Conservation (phyloP, 64 coral and sea anemone genomes). For the Stichodactyla mertensii region DNA sequence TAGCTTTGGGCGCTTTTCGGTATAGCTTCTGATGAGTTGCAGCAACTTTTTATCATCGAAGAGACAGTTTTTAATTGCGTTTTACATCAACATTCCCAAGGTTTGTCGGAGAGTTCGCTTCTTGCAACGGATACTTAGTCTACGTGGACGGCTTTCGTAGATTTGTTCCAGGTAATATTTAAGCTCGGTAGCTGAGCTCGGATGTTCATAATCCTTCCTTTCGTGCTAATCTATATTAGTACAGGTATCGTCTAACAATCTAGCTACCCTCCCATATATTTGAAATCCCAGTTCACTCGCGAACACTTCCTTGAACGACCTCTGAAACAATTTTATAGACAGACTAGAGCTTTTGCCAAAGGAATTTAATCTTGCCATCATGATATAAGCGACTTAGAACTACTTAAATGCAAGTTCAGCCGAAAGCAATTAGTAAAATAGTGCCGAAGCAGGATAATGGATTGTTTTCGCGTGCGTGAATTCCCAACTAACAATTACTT, state of each 20-base stretch:
- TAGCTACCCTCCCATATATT: background rate
- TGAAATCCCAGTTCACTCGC: background rate
- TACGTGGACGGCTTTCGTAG: background rate
- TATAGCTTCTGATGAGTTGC: too few species aligned
- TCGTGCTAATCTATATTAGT: background rate
- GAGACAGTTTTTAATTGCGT: background rate
- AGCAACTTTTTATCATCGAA: too few species aligned
- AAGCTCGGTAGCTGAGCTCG: background rate
- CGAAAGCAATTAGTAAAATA: too few species aligned
- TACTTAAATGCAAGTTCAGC: too few species aligned
- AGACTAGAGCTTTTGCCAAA: too few species aligned
- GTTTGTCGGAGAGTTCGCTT: background rate
- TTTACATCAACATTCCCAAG: background rate
- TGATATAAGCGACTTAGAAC: too few species aligned
- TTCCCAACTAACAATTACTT: background rate
- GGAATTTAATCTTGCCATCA: too few species aligned
- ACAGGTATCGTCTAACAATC: background rate
- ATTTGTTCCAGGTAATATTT: background rate
- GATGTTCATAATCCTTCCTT: background rate
- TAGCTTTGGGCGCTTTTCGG: background rate
- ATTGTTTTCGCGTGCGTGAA: too few species aligned
- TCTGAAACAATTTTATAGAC: too few species aligned
- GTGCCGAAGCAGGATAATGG: too few species aligned
- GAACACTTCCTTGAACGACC: too few species aligned
- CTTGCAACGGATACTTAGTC: background rate